A percentile compares a stretch with the other conserved stretches of the same genome.
phyloP scores from a whole-genome alignment of 2,888 invertebrate genomes.

The Clusia tigrina region DNA sequence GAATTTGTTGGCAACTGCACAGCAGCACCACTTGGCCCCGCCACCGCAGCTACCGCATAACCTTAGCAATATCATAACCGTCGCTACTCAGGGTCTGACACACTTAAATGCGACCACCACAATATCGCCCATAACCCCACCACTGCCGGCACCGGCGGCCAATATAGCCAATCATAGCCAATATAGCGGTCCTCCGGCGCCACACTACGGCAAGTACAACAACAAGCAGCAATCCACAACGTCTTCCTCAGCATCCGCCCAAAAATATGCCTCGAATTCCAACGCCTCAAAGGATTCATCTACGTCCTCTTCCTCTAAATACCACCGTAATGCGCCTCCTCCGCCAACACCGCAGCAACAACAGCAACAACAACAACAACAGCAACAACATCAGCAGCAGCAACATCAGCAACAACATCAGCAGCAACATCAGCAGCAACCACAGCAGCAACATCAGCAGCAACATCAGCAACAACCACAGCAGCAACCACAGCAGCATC shows the following conservation, averaged over 20 bases:
- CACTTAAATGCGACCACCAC: constrained; percentile 63
- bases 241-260: constrained; percentile 37
- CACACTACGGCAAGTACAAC: constrained; percentile 34
- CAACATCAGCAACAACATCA: too few species aligned
- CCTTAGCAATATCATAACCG: constrained; percentile 59
- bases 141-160: constrained; percentile 43
- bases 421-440: constrained; percentile 16
- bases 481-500: constrained; percentile 37
- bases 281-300: constrained; percentile 14
- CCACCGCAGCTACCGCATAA: constrained; percentile 49
- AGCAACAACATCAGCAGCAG: constrained; percentile 38
- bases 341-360: constrained; percentile 34
- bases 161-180: constrained; percentile 46
- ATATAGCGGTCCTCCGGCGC: constrained; percentile 26
- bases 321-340: constrained; percentile 16
- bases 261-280: constrained; percentile 18
- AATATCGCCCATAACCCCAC: constrained; percentile 63
- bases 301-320: constrained; percentile 22
- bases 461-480: constrained; percentile 36
- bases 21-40: constrained; percentile 24
- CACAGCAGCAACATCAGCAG: constrained; percentile 33
- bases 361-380: constrained; percentile 36
- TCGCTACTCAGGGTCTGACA: constrained; percentile 61
- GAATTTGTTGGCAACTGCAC: constrained; percentile 10
- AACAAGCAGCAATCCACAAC: constrained; percentile 3